These are phyloP conservation scores for Hycleus cichorii DNA, from an alignment of 1,140 invertebrate genomes.

Conservation along the genomic window DNA sequence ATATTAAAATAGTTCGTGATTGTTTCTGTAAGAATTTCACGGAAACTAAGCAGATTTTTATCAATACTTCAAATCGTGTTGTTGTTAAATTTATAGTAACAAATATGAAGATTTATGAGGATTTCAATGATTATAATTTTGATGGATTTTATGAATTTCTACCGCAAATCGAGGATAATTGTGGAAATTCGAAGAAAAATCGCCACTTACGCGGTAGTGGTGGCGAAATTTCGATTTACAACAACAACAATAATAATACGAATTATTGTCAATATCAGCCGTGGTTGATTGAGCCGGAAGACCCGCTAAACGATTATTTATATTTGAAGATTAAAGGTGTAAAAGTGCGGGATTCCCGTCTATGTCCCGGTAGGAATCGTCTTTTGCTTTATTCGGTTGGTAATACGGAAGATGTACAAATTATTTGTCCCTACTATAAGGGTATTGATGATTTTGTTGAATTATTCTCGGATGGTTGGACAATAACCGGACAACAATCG, in stretches of 20 bases:
- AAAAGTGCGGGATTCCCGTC: constrained; percentile 49
- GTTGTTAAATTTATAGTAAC: constrained; percentile 66
- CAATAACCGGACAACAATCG: constrained; percentile 14
- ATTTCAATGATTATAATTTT: constrained; percentile 72
- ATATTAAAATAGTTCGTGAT: constrained; percentile 57
- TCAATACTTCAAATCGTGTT: constrained; percentile 57
- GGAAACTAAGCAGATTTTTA: constrained; percentile 50
- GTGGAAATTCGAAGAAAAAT: constrained; percentile 54
- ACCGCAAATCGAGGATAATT: constrained; percentile 47
- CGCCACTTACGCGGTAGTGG: constrained; percentile 59
- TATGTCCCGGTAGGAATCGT: constrained; percentile 62
- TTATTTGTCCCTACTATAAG: constrained; percentile 55
- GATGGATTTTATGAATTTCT: constrained; percentile 71
- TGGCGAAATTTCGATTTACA: constrained; percentile 56
- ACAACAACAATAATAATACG: constrained; percentile 23
- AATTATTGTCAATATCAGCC: constrained; percentile 60
- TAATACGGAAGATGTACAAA: constrained; percentile 47
- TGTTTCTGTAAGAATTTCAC: constrained; percentile 67
- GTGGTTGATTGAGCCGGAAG: constrained; percentile 69
- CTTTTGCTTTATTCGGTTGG: constrained; percentile 66
- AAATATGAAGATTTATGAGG: constrained; percentile 74
- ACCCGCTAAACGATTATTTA: constrained; percentile 59
- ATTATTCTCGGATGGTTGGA: constrained; percentile 70
- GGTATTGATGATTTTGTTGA: constrained; percentile 50
- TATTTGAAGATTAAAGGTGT: constrained; percentile 62